Evolutionary conservation across 2,113 vertebrate species (phyloP).

Genomic region (Etheostoma spectabile): DNA sequence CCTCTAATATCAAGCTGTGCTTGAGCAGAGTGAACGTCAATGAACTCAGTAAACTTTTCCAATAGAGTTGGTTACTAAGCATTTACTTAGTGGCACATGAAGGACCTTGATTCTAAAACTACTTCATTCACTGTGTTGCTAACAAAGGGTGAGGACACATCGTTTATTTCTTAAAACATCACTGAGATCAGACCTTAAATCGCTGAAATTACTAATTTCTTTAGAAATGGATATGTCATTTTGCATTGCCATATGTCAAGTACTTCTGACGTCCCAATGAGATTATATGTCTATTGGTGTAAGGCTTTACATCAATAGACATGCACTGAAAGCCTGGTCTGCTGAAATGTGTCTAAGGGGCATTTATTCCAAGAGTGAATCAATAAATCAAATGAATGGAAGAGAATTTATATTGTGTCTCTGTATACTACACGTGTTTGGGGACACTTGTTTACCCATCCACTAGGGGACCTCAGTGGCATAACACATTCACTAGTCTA

Average conservation of each 20-base stretch:
- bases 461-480: no score
- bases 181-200: background rate
- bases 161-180: background rate
- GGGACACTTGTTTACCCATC: background rate
- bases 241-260: background rate
- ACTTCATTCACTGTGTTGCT: background rate
- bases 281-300: background rate
- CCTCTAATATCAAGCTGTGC: background rate
- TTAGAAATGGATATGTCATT: background rate
- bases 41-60: background rate
- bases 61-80: background rate
- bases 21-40: background rate
- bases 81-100: no score
- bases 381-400: slow-evolving; percentile 8
- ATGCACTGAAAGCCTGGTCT: background rate
- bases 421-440: background rate
- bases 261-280: background rate
- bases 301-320: background rate
- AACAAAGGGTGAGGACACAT: background rate
- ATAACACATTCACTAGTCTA: background rate
- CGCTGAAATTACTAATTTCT: background rate
- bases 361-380: slow-evolving; percentile 10
- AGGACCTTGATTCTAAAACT: background rate
- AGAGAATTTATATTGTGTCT: slow-evolving; percentile 2
- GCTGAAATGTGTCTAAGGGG: background rate